phyloP scores from a whole-genome alignment of 2,797 vertebrate species.

The Capromys pilorides region DNA sequence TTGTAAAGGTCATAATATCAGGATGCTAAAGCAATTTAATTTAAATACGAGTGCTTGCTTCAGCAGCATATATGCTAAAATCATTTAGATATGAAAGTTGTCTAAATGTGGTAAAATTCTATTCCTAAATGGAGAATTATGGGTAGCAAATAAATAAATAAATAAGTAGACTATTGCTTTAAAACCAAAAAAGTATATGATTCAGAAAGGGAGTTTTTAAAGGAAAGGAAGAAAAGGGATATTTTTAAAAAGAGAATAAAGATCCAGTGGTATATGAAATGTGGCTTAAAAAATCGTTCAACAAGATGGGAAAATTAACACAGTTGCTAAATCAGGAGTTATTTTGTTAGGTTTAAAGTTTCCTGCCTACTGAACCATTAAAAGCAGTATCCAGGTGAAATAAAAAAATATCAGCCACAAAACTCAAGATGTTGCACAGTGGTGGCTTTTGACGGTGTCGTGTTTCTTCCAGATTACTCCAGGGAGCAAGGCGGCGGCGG shows the following conservation, averaged over 20 bases:
- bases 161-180: not conserved
- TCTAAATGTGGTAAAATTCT: conserved; percentile 8
- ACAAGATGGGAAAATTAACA: conserved; percentile 7
- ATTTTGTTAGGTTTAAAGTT: conserved; percentile 3
- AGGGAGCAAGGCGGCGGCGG: conserved; percentile 94
- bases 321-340: not conserved
- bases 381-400: not conserved
- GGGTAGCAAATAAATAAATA: not conserved
- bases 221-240: not conserved
- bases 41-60: not conserved
- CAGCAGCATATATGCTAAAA: not conserved
- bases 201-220: not conserved
- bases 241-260: not conserved
- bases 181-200: conserved; percentile 35
- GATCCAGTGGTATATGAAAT: not conserved
- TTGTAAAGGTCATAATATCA: not conserved
- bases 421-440: not conserved
- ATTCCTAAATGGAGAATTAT: not conserved
- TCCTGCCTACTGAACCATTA: not conserved
- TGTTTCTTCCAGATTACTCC: conserved; percentile 92
- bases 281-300: conserved; percentile 38
- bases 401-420: not conserved
- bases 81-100: conserved; percentile 20
- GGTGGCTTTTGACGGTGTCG: not conserved
- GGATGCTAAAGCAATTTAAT: not conserved